Base-by-base conservation (phyloP, 1,140 invertebrate species). In the Drosophila pallidifrons region DNA sequence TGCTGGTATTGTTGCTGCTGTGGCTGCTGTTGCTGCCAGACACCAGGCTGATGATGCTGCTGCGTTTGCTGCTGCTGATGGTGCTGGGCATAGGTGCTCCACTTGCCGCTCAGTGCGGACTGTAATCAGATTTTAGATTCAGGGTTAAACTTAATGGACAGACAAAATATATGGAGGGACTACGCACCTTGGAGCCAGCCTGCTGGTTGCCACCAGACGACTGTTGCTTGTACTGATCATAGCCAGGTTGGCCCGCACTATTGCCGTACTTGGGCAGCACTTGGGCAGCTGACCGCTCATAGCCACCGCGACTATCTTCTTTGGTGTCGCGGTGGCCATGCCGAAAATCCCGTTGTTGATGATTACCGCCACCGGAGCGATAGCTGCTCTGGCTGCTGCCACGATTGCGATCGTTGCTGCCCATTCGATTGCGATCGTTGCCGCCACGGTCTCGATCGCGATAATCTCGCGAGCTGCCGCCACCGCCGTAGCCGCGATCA, bases 241-340 rank as follows among this genome's bases (percentile, higher is more conserved):
- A 91, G 68, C 78, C 82, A 8, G 73, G 61, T 43, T 59, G 73
- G 51, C 75, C 67, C 47, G 78, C 64, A 55, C 75, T 91, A 54
- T 81, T 87, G 49, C 89, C 83, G 52, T 82, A 91, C 47, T 91
- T 91, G 71, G 81, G 79, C 67, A 77, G 68, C 67, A 81, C 49
- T 81, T 80, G 83, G 47, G 74, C 77, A 75, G 83, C 82, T 77
- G 91, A 91, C 63, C 91, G 83, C 81, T 92, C 91, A 92, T 91
- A 92, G 91, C 91, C 90, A 92, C 91, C 90, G 90, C 91, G 91
- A 92, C 90, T 92, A 92, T 92, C 91, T 92, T 91, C 91, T 91
- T 87, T 91, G 86, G 82, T 92, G 91, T 92, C 91, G 91, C 91
- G 91, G 91, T 92, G 91, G 91, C 91, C 91, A 90, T 80, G 85